Percentiles rank a stretch among this genome's conserved stretches.
Evolutionary conservation across 2,888 invertebrate genomes (phyloP).

Genomic region (Flexamia atlantica): DNA sequence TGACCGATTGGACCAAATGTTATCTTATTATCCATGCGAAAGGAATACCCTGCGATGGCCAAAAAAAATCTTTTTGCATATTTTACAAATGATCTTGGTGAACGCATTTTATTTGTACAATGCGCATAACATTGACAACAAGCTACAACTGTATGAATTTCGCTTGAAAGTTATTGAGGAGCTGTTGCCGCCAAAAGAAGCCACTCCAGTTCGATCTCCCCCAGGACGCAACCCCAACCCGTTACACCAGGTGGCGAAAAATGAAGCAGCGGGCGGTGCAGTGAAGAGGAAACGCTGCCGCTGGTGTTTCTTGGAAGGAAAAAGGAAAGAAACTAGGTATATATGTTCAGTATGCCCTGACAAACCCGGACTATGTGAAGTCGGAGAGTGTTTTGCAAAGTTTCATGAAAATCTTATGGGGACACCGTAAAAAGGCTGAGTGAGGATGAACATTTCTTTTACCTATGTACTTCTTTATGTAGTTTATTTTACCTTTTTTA

Average conservation of each 20-base stretch:
- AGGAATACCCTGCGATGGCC: constrained; percentile 60
- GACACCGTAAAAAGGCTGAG: background rate
- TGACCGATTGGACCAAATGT: constrained; percentile 61
- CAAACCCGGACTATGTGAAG: constrained; percentile 65
- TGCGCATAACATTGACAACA: constrained; percentile 47
- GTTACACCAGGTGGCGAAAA: background rate
- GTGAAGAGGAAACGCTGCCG: constrained; percentile 55
- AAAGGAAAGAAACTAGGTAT: constrained; percentile 65
- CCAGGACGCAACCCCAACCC: background rate
- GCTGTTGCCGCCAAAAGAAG: constrained; percentile 31
- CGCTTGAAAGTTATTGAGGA: constrained; percentile 58
- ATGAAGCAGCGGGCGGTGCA: background rate
- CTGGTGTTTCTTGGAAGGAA: constrained; percentile 64
- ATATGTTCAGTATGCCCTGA: constrained; percentile 63
- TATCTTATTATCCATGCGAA: constrained; percentile 64
- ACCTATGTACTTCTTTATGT: no score
- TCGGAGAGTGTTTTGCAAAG: constrained; percentile 62
- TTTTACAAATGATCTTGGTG: constrained; percentile 63
- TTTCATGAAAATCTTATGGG: constrained; percentile 58
- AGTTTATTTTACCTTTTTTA: no score
- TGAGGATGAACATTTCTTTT: no score
- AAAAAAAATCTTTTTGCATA: constrained; percentile 65
- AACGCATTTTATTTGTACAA: constrained; percentile 54
- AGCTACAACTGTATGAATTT: constrained; percentile 62
- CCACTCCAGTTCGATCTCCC: background rate